Conservation (phyloP, 2,888 invertebrate species). For the Tyria jacobaeae region DNA sequence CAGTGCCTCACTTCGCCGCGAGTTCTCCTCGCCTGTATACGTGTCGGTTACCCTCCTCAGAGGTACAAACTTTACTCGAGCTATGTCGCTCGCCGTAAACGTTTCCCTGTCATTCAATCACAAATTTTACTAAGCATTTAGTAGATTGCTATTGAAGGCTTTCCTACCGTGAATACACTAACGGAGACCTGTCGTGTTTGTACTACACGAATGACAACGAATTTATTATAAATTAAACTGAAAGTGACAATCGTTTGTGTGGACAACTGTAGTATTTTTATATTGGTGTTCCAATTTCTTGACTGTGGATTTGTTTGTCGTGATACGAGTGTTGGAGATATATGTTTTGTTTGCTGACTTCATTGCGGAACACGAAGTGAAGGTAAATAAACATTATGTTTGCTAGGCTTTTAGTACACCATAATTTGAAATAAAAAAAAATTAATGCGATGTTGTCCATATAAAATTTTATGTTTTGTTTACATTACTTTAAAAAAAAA, state of each 20-base stretch:
- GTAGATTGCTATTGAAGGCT: slow-evolving; percentile 37
- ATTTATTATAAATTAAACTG: slow-evolving; percentile 50
- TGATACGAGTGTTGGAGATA: slow-evolving; percentile 56
- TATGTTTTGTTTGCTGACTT: slow-evolving; percentile 46
- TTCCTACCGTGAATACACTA: slow-evolving; percentile 21
- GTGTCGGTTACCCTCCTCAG: slow-evolving; percentile 47
- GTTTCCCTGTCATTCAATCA: slow-evolving; percentile 49
- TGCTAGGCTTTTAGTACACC: background rate
- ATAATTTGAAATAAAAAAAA: background rate
- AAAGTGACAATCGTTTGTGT: slow-evolving; percentile 72
- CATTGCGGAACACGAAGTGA: slow-evolving; percentile 34
- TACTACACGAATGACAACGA: slow-evolving; percentile 38
- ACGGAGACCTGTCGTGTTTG: slow-evolving; percentile 21
- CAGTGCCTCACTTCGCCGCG: slow-evolving; percentile 72
- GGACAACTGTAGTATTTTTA: slow-evolving; percentile 62
- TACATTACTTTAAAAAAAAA: too few species aligned
- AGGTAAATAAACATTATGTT: slow-evolving; percentile 44
- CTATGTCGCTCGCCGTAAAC: slow-evolving; percentile 51
- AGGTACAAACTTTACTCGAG: slow-evolving; percentile 81
- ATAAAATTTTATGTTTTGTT: background rate
- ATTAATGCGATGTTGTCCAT: too few species aligned
- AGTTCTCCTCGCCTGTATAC: slow-evolving; percentile 59
- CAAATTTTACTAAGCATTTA: slow-evolving; percentile 53
- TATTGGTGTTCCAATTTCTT: slow-evolving; percentile 54
- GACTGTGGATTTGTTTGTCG: slow-evolving; percentile 72